phyloP scores from a whole-genome alignment of 2,113 vertebrate species.

The Cariama cristata region DNA sequence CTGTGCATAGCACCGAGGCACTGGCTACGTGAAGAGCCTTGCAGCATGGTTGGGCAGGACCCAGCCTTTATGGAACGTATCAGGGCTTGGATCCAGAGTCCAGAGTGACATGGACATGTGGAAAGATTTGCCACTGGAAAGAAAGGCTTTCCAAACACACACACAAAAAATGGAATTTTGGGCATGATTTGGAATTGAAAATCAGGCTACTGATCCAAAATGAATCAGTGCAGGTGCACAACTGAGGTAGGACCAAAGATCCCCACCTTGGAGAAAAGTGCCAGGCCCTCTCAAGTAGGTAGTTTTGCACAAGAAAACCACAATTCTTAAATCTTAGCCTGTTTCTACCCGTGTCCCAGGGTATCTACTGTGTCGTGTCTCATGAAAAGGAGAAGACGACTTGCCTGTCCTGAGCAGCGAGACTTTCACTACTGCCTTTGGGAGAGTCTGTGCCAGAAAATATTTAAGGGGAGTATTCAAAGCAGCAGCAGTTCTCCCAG shows the following conservation, averaged over 20 bases:
- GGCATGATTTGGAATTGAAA: background rate
- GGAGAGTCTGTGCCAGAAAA: constrained; percentile 54
- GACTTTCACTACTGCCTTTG: constrained; percentile 3
- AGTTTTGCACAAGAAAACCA: background rate
- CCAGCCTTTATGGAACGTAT: background rate
- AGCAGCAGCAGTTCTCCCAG: constrained; percentile 60
- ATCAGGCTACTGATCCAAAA: background rate
- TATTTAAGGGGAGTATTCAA: constrained; percentile 63
- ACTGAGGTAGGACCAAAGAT: background rate
- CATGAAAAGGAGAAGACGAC: background rate
- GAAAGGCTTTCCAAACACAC: background rate
- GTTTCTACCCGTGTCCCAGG: background rate
- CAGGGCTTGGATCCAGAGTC: background rate
- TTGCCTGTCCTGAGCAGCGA: background rate
- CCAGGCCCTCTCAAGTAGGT: background rate
- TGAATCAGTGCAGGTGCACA: background rate
- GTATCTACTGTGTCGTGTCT: background rate
- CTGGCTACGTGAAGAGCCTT: rapidly evolving
- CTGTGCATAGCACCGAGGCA: rapidly evolving
- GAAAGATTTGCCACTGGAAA: background rate
- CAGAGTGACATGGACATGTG: background rate
- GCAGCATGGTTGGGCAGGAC: background rate
- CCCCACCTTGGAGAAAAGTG: background rate
- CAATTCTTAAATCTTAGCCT: background rate
- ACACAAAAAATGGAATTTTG: background rate